phyloP scores from a whole-genome alignment of 2,888 invertebrate species.

The Onchidella celtica region DNA sequence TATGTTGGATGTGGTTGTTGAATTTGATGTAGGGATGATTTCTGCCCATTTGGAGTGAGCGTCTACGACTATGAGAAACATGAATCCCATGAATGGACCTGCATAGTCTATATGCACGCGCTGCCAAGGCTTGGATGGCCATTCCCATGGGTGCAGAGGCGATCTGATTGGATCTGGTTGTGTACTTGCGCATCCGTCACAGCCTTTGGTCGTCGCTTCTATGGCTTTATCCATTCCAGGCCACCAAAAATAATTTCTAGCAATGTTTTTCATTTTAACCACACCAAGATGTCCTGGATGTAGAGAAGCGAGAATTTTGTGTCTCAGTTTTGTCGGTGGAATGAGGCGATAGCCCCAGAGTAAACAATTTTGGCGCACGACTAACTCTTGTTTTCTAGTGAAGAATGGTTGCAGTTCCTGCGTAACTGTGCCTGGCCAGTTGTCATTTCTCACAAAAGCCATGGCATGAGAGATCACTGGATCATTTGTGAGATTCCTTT shows the following conservation, averaged over 20 bases:
- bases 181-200: background rate
- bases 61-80: slow-evolving; percentile 1
- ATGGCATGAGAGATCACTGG: no score
- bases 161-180: background rate
- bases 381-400: background rate
- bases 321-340: background rate
- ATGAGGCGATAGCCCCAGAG: background rate
- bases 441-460: no score
- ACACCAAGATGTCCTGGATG: background rate
- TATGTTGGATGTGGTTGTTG: no score
- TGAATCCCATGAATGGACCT: background rate
- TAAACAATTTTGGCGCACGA: slow-evolving; percentile 1
- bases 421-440: no score
- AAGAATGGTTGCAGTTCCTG: slow-evolving; percentile 13
- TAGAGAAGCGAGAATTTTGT: background rate
- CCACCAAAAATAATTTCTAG: slow-evolving; percentile 1
- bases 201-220: background rate
- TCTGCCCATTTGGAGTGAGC: background rate
- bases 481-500: no score
- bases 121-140: background rate
- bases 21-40: no score
- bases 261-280: background rate
- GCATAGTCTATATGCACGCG: no score
- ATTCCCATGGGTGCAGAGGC: background rate
- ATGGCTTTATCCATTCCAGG: background rate